Evolutionary conservation across 2,113 vertebrate genomes (phyloP), one percentile per base, ranked within the genome.

Genomic region (Chelonoidis abingdonii): DNA sequence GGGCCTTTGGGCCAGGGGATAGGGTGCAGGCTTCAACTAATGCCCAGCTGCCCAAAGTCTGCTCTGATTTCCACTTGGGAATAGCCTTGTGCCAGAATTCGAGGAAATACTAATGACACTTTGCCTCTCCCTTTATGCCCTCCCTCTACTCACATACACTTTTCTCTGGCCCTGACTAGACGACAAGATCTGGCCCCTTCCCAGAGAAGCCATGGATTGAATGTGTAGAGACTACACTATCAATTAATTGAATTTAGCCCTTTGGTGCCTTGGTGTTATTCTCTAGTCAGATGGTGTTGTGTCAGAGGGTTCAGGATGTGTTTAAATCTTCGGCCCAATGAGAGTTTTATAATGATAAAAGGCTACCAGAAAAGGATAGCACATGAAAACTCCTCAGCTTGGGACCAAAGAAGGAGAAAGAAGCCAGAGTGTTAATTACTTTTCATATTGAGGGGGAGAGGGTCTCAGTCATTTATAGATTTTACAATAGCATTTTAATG

Each of bases 381-480:
- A 81, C 49, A 75, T n/a, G 25, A 54, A 25, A 81, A 13, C 29
- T 11, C 44, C 22, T 38, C 80, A 53, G 54, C 41, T 44, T 22
- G 65, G 65, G 35, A 22, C 65, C n/a, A 88, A 69, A 62, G 82
- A 90, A 31, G 7, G 80, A 82, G 87, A 44, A 54, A 0, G 0
- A 14, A 57, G 81, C 76, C 54, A 47, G 69, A 27, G 84, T 0
- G 25, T 2, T 91, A 94, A 95, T 93, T 95, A 95, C 87, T 88
- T 56, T 7, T 97, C 85, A 78, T 22, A 44, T 1, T 93, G 38
- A 29, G 54, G 44, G 17, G 11, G 50, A 54, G 93, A 89, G 8
- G 75, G 96, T 94, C 25, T 10, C 31, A 86, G 88, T 69, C 75
- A 89, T 95, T 83, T 72, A 89, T 94, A 95, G 95, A 35, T 75